Base-by-base conservation (phyloP, 2,797 vertebrate genomes). In the Thalassophryne amazonica region DNA sequence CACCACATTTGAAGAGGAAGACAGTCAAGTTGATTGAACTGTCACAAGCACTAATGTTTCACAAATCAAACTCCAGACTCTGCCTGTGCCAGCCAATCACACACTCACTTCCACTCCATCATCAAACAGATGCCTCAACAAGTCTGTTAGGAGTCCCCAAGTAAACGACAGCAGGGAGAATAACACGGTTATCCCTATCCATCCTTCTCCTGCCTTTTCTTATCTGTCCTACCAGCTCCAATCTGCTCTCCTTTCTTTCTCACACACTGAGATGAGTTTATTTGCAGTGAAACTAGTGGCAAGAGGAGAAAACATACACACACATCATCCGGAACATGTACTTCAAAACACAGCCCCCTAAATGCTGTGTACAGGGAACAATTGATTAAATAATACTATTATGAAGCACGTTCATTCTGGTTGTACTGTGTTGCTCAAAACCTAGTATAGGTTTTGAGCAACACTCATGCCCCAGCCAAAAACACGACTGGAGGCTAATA, bases 21-120 rank as follows among this genome's bases (percentile, higher is more conserved):
- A 14, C 4, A 11, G 37, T 29, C 22, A 37, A 59, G 47, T 38
- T 40, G 37, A 40, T 2, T 14, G 16, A 4, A 16, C 23, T 16
- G 37, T 24, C 16, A 30, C 39, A 31, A 47, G 39, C 37, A 23
- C 29, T 20, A 21, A 28, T 17, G 45, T 23, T 49, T 19, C 42
- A 45, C 36, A 49, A 50, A 64, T 57, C 54, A 51, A 30, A 58
- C 39, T 40, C 29, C 22, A 55, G 50, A 39, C 35, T 17, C 35
- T 14, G 39, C 30, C 53, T 35, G 36, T 64, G 29, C 54, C 69
- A 61, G 35, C 51, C 43, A 53, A 73, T 81, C 78, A 73, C 52
- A 63, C 41, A 43, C 47, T 76, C 69, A 71, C 69, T 82, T 80
- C 56, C 73, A 73, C 60, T 77, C 46, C 70, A 68, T 58, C 53